Evolutionary conservation across 2,888 invertebrate genomes (phyloP), one percentile per base, ranked within the genome.

Genomic region (Cosmia trapezina): DNA sequence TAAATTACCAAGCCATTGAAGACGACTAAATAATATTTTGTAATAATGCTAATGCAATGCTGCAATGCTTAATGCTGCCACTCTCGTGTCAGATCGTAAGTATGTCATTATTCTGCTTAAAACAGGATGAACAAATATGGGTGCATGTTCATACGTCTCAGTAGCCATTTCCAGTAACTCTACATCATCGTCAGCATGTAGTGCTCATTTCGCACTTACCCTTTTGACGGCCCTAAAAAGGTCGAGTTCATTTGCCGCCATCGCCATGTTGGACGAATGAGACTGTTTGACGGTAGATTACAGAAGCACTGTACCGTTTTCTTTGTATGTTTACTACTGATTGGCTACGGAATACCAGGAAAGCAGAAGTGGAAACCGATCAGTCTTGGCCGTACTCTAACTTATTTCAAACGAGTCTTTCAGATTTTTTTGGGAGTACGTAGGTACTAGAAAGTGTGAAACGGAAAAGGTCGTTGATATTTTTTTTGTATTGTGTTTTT

Each of bases 191-290:
- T 74, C 71, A 85, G 86, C 78, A 71, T 89, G 89, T 91, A 91
- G 92, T 91, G 90, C 89, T 92, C 93, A 92, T 93, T 93, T 93
- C 89, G 87, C 91, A 93, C 92, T 93, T 90, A 90, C 92, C 92
- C 91, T 91, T 91, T 91, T 91, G 90, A 88, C 89, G 88, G 88
- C 78, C 89, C 90, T 92, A 91, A 93, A 93, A 94, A 93, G 92
- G 93, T 93, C 89, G 91, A 89, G 88, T 92, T 93, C 93, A 92
- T 93, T 94, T 93, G 90, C 87, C 89, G 88, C 81, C 87, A 83
- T 81, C 82, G 83, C 85, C 81, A 84, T 88, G 85, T 89, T 88
- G 87, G 86, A 84, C 86, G 87, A 89, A 92, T 89, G 89, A 89
- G 88, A 88, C 83, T 83, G 87, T 87, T 88, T 87, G 88, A 86